These are phyloP conservation scores for Esperia sulphurella DNA, from an alignment of 2,888 invertebrate species.

Conservation along the genomic window DNA sequence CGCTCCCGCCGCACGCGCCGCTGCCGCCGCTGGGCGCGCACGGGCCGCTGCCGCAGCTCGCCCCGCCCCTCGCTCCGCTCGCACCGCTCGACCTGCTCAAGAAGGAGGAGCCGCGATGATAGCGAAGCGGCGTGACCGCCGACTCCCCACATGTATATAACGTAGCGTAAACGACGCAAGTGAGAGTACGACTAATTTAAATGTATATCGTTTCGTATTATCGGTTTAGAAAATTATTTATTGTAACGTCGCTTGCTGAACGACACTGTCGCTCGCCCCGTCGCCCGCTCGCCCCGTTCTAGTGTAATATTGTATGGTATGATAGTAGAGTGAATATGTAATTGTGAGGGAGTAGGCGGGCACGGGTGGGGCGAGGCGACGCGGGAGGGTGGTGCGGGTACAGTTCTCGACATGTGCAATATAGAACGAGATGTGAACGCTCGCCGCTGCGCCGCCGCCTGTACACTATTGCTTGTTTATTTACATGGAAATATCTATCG, in stretches of 20 bases:
- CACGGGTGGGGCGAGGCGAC: conserved; percentile 6
- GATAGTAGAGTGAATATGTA: conserved; percentile 1
- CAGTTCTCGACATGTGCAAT: conserved; percentile 64
- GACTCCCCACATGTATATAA: conserved; percentile 41
- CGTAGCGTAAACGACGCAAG: conserved; percentile 44
- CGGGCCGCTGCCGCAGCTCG: conserved; percentile 46
- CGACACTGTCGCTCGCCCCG: conserved; percentile 31
- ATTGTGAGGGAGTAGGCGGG: conserved; percentile 12
- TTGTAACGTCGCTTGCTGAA: conserved; percentile 61
- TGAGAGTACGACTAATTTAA: conserved; percentile 50
- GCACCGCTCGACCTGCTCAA: conserved; percentile 81
- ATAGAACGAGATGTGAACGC: conserved; percentile 55
- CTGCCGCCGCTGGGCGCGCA: conserved; percentile 60
- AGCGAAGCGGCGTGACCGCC: conserved; percentile 44
- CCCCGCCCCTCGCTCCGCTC: conserved; percentile 49
- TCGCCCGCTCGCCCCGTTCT: conserved; percentile 23
- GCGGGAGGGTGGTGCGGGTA: conserved; percentile 47
- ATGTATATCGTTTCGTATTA: conserved; percentile 60
- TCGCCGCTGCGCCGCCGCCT: conserved; percentile 37
- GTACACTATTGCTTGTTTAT: conserved; percentile 75
- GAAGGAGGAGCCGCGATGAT: conserved; percentile 79
- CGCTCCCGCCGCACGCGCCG: conserved; percentile 70
- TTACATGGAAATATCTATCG: conserved; percentile 77
- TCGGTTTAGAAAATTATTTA: conserved; percentile 75
- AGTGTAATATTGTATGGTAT: conserved; percentile 30